Base-by-base conservation (phyloP, 2,797 vertebrate species). In the Triplophysa bombifrons region DNA sequence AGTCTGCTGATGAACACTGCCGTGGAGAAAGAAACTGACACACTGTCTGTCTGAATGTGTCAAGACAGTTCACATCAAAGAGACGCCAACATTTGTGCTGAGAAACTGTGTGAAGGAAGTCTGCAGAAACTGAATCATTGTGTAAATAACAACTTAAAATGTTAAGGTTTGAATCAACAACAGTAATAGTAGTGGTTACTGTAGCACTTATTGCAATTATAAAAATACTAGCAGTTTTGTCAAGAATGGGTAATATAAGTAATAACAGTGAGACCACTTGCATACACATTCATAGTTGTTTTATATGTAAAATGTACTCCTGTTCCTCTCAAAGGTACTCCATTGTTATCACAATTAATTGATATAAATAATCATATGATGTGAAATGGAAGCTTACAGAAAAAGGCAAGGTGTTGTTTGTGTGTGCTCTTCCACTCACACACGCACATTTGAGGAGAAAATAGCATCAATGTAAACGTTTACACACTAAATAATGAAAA, bases 21-120 rank as follows among this genome's bases (percentile, higher is more conserved):
- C 17, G 56, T 48, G 19, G 34, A 44, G 56, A 10, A 67, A 44
- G 34, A 55, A 19, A 76, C 13, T 10, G 19, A 69, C 41, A 69
- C 38, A 50, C 30, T 69, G 55, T 60, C 64, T 77, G 38, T 53
- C 25, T 50, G 51, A 34, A 17, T 48, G 44, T 25, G 13, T 63
- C 27, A 61, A 51, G 9, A 34, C 55, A 17, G 41, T 38, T 76
- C 13, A 22, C 4, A 55, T 56, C 14, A 67, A 53, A 75, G 1
- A 11, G 61, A 25, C 48, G 65, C 14, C 9, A 46, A 53, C 53
- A 58, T 17, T 16, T 72, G 55, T 72, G 55, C 38, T 44, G 27
- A 20, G 16, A 58, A 13, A 60, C 56, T 27, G 22, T 60, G 56
- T 48, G 38, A 58, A 56, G 44, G 50, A 16, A 60, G n/a, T 60